A percentile compares a stretch with the other conserved stretches of the same genome.
Evolutionary conservation across 92 coral and sea anemone genomes (phyloP).

Genomic region (Epizoanthus stellaris): DNA sequence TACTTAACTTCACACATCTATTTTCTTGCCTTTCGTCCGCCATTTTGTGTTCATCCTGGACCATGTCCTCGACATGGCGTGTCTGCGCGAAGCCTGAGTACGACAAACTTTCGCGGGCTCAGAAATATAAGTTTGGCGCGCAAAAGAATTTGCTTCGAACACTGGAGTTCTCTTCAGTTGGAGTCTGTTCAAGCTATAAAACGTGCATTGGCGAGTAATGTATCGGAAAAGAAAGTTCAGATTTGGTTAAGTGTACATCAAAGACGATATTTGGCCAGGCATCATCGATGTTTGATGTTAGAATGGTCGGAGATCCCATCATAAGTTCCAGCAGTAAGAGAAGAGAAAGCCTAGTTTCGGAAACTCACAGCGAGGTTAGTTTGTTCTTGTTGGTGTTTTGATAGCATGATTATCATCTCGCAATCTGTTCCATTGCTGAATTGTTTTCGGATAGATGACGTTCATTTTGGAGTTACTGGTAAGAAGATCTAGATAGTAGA

Average conservation of each 20-base stretch:
- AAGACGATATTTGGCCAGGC: background rate
- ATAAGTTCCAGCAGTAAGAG: background rate
- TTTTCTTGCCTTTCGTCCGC: slow-evolving; percentile 30
- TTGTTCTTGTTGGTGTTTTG: background rate
- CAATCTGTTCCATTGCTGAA: background rate
- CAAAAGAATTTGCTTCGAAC: slow-evolving; percentile 1
- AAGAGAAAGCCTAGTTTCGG: background rate
- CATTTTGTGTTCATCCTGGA: slow-evolving; percentile 41
- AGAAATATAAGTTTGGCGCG: slow-evolving; percentile 47
- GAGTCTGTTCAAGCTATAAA: background rate
- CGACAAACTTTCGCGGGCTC: slow-evolving; percentile 63
- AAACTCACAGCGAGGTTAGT: background rate
- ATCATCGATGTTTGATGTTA: slow-evolving; percentile 12
- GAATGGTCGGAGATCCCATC: slow-evolving; percentile 29
- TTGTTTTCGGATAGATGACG: background rate
- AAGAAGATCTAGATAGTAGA: too few relatives aligned
- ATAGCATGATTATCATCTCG: too few relatives aligned
- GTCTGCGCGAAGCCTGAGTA: slow-evolving; percentile 45
- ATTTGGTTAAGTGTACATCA: background rate
- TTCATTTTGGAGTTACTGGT: too few relatives aligned
- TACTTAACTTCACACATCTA: background rate
- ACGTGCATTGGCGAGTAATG: background rate
- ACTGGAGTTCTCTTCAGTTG: background rate
- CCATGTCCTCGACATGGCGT: background rate
- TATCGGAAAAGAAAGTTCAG: background rate